These are phyloP conservation scores for Eupsilia transversa DNA, from an alignment of 2,888 invertebrate species.

Conservation along the genomic window DNA sequence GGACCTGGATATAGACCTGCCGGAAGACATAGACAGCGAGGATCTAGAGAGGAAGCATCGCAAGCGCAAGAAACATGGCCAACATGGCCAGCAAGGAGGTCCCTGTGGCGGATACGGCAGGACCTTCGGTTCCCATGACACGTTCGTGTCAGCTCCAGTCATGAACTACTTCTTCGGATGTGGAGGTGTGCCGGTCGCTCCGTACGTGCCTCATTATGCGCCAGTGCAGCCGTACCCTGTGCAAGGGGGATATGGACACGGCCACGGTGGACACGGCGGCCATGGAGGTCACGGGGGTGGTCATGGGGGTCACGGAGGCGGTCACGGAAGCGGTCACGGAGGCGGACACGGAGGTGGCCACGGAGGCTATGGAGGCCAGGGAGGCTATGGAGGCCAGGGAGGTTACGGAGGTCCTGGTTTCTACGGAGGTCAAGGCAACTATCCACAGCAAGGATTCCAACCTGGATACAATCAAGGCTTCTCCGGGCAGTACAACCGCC, in stretches of 20 bases:
- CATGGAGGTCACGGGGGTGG: constrained; percentile 63
- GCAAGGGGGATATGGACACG: constrained; percentile 64
- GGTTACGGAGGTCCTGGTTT: constrained; percentile 59
- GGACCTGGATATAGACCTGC: constrained; percentile 75
- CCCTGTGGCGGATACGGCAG: constrained; percentile 79
- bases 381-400: constrained; percentile 65
- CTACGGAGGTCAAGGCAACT: constrained; percentile 59
- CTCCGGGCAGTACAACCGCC: constrained; percentile 70
- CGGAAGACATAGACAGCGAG: constrained; percentile 71
- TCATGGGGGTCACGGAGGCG: constrained; percentile 65
- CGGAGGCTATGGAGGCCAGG: constrained; percentile 65
- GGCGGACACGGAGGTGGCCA: constrained; percentile 54
- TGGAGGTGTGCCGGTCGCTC: constrained; percentile 66
- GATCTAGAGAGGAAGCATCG: constrained; percentile 80
- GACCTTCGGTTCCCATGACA: constrained; percentile 79
- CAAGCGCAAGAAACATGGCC: constrained; percentile 82
- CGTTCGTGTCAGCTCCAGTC: constrained; percentile 84
- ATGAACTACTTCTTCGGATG: constrained; percentile 86
- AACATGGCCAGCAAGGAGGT: constrained; percentile 78
- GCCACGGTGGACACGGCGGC: constrained; percentile 68
- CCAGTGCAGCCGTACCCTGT: constrained; percentile 63
- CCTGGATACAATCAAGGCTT: constrained; percentile 50
- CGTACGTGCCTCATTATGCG: constrained; percentile 61
- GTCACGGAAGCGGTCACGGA: constrained; percentile 53
- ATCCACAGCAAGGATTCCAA: constrained; percentile 57